A percentile compares a stretch with the other conserved stretches of the same genome.
phyloP scores from a whole-genome alignment of 2,113 vertebrate genomes.

The Vireo altiloquus region DNA sequence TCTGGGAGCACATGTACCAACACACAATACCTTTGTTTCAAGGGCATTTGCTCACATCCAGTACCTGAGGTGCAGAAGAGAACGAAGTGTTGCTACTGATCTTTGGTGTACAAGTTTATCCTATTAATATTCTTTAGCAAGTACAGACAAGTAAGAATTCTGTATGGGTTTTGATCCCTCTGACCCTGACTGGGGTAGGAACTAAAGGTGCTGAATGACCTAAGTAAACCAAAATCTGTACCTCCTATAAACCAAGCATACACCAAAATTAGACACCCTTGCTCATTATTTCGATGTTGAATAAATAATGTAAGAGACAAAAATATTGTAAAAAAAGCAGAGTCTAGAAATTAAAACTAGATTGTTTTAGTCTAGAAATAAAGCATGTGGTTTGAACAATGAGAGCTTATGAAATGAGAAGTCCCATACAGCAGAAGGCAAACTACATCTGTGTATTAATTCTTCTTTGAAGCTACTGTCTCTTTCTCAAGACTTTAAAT shows the following conservation, averaged over 20 bases:
- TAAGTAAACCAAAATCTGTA: background rate
- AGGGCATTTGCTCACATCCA: background rate
- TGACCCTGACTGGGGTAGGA: background rate
- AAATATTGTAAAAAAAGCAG: background rate
- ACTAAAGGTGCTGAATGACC: background rate
- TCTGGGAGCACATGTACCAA: background rate
- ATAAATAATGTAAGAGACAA: background rate
- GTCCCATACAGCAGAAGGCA: background rate
- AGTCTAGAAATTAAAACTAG: background rate
- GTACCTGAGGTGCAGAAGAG: background rate
- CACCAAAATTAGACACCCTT: background rate
- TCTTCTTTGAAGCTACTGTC: background rate
- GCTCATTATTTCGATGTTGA: background rate
- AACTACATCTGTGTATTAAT: background rate
- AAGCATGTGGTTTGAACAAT: background rate
- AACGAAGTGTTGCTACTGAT: background rate
- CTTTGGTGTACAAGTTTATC: background rate
- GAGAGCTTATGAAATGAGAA: background rate
- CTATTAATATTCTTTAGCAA: background rate
- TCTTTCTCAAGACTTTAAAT: background rate
- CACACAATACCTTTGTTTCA: background rate
- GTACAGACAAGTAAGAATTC: background rate
- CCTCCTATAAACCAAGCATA: background rate
- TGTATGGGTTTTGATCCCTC: background rate
- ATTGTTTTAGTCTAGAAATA: background rate